Evolutionary conservation across 53 echinoderm and acorn worm species (phyloP), one percentile per base, ranked within the genome.

Genomic region (Patiria pectinifera): DNA sequence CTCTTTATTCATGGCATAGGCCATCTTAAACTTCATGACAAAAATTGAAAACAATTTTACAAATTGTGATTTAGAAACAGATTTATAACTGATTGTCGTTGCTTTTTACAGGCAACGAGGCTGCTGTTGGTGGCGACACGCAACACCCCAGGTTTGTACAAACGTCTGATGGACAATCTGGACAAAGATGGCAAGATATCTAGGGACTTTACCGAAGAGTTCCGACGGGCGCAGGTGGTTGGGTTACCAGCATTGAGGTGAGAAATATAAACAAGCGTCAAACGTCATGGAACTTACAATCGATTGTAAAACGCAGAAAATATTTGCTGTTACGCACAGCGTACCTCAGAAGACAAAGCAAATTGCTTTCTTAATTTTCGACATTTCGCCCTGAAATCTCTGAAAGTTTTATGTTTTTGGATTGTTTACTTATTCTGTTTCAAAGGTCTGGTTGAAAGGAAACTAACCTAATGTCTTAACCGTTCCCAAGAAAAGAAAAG

Each of bases 131-230:
- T 93, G 21, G 95, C 98, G 2, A 92, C 92, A 48, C 93, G 98
- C n/a, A 96, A 96, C 83, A 96, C 95, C 0, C 99, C 99, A 1
- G 96, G 96, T 16, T 76, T 99, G 45, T 98, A 95, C 69, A 87
- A 99, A 53, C 92, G 84, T 47, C 91, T 99, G 25, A 96, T 97
- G 96, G 93, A 91, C 83, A 99, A 95, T 83, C 92, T 99, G 12
- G 99, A 96, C 69, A 95, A 96, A 60, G 97, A 99, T 89, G 99
- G 95, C 12, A 99, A 97, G 96, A 99, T 99, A 63, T 96, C 94
- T 0, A 85, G 80, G n/a, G 99, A 99, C 90, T 97, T 97, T 83
- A 99, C 99, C 0, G 99, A 99, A 35, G 96, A 99, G 78, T 99
- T 97, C 86, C 83, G 94, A 24, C 78, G 95, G 71, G 94, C 95